Percentiles rank a stretch among this genome's conserved stretches.
phyloP scores from a whole-genome alignment of 1,140 invertebrate genomes.

The Cepaea nemoralis region DNA sequence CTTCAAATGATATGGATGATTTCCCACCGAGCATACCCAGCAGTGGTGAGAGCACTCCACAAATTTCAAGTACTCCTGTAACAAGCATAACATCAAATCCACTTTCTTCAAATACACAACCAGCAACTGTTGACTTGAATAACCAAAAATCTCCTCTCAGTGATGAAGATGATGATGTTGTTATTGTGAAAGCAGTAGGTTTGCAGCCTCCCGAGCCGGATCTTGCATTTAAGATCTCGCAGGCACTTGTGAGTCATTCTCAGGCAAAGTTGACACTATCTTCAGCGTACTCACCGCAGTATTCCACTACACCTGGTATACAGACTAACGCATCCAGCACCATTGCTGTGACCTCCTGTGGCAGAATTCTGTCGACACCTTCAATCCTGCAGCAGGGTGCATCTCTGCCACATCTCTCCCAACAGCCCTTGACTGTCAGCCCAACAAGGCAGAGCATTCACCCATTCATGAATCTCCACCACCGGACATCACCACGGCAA shows the following conservation, averaged over 20 bases:
- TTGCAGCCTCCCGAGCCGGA: conserved; percentile 22
- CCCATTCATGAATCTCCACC: conserved; percentile 1
- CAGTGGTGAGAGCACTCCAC: background rate
- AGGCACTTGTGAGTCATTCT: background rate
- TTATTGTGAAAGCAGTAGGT: conserved; percentile 35
- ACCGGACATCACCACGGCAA: background rate
- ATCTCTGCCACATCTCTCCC: background rate
- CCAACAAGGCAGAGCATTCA: conserved; percentile 3
- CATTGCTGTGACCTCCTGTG: background rate
- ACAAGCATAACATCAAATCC: background rate
- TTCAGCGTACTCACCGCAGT: background rate
- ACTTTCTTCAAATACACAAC: background rate
- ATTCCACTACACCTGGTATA: background rate
- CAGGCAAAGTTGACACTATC: background rate
- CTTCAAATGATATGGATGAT: conserved; percentile 39
- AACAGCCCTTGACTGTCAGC: background rate
- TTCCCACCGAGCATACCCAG: background rate
- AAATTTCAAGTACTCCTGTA: background rate
- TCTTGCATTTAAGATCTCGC: background rate
- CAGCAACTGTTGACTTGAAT: background rate
- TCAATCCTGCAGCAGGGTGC: background rate
- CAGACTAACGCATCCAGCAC: conserved; percentile 8
- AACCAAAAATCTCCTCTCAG: background rate
- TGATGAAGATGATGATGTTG: conserved; percentile 40
- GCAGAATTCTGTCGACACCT: background rate